A percentile compares a stretch with the other conserved stretches of the same genome.
These are phyloP conservation scores for Griposia aprilina DNA, from an alignment of 2,888 invertebrate species.

Conservation along the genomic window DNA sequence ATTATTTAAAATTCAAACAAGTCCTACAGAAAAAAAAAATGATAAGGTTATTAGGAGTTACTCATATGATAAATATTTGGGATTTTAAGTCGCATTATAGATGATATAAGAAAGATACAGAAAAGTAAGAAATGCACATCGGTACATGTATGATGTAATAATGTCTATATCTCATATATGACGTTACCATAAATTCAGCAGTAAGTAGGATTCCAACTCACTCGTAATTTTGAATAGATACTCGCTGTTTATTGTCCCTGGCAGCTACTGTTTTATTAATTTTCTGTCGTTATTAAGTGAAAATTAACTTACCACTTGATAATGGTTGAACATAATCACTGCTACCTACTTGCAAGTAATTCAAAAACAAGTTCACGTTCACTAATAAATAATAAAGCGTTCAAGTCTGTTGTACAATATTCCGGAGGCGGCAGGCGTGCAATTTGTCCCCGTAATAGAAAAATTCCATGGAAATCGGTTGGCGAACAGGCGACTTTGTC, in stretches of 20 bases:
- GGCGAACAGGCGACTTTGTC: constrained; percentile 63
- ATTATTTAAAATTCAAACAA: neutral
- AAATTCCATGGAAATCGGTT: constrained; percentile 88
- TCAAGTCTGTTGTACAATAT: constrained; percentile 69
- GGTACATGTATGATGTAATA: neutral
- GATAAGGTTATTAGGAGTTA: neutral
- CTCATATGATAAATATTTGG: neutral
- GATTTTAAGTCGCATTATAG: neutral
- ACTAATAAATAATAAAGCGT: constrained; percentile 82
- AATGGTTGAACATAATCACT: neutral
- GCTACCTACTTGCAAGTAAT: neutral
- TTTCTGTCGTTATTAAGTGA: neutral
- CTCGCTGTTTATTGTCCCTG: neutral
- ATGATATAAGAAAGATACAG: constrained; percentile 23
- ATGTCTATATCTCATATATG: constrained; percentile 1
- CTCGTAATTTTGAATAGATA: neutral
- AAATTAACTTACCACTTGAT: too few relatives aligned
- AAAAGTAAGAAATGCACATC: neutral
- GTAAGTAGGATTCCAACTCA: neutral
- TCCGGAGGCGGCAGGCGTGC: constrained; percentile 80
- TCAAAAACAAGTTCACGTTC: constrained; percentile 45
- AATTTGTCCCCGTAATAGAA: constrained; percentile 88
- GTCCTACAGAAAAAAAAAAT: neutral
- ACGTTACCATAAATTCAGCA: neutral
- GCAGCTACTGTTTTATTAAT: neutral